Evolutionary conservation across 2,888 invertebrate genomes (phyloP), one percentile per base, ranked within the genome.

Genomic region (Ferdinandea cuprea): DNA sequence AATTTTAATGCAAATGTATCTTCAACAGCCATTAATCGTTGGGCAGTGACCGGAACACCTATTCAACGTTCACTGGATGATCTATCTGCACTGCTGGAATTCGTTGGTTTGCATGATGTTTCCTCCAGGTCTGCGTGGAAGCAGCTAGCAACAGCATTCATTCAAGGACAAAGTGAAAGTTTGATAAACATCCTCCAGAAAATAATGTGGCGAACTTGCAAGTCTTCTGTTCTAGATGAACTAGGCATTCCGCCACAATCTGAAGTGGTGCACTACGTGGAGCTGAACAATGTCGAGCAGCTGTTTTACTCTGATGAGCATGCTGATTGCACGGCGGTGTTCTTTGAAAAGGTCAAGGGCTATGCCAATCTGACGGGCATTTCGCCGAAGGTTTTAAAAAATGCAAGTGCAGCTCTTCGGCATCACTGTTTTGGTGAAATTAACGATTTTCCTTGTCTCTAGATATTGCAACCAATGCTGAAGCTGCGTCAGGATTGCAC

Each of bases 31-130:
- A 88, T 93, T 1, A 93, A 95, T 89, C 92, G 94, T 52, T 96
- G 96, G 96, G 94, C 94, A 11, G 92, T 94, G 0, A 95, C 95
- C 3, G 96, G 96, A 19, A 96, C 96, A 0, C 95, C 95, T 0
- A 92, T 95, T 56, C 93, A 94, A 87, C 92, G 92, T 68, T 91
- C 91, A 17, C 88, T 94, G 15, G 91, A 92, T 86, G 93, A 93
- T 92, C 86, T 91, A 37, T 85, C 86, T 1, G 87, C 88, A 1
- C 79, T 90, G 1, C 37, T 91, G 86, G 90, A 84, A 86, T 93
- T 89, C 87, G 89, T 87, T 87, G 92, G 89, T 87, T 91, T 90
- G 21, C 88, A 77, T 85, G 91, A 87, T 21, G 89, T 87, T 1
- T 86, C 86, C 4, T 42, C 9, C 8, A 50, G 21, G 4, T 9